Base-by-base conservation (phyloP, 2,797 vertebrate species). In the Denticeps clupeoides region DNA sequence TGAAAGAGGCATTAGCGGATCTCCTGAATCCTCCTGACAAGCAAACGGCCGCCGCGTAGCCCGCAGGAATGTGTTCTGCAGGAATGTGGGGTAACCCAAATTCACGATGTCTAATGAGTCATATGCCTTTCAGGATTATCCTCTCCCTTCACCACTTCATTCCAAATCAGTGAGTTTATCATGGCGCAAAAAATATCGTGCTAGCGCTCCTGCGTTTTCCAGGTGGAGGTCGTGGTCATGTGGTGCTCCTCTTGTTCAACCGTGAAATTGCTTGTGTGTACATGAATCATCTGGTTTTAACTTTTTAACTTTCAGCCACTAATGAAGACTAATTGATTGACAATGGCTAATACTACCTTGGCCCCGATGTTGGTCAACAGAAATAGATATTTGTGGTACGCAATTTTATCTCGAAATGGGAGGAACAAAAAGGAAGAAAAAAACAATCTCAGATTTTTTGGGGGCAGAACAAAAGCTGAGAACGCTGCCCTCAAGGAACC, bases 241-340 rank as follows among this genome's bases (percentile, higher is more conserved):
- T 32, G 54, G 68, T 70, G 70, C 62, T 58, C 44, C 65, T 52
- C 64, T 67, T 79, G 71, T 82, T 82, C 74, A 80, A 71, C 71
- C 79, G 53, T 82, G 72, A 80, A 83, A 83, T 82, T 72, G 63
- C 75, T 72, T 63, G 54, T 60, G 68, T 76, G 71, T 78, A 71
- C 69, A 78, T 82, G 78, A 64, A 75, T 81, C 71, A 77, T 75
- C 63, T 12, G 49, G 69, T 68, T 55, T 11, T 42, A 63, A 62
- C 63, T 21, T 58, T 62, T 61, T 16, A 12, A 12, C 5, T 4
- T 2, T 10, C 18, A 54, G 50, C 58, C 49, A 4, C 7, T 68
- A 65, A 73, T 58, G 41, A 70, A 60, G 49, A 64, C 46, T 61
- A 49, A 65, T 68, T 73, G 67, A 75, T 70, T 64, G 70, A 78